Conservation (phyloP, 2,113 vertebrate genomes). For the Oenanthe melanoleuca region DNA sequence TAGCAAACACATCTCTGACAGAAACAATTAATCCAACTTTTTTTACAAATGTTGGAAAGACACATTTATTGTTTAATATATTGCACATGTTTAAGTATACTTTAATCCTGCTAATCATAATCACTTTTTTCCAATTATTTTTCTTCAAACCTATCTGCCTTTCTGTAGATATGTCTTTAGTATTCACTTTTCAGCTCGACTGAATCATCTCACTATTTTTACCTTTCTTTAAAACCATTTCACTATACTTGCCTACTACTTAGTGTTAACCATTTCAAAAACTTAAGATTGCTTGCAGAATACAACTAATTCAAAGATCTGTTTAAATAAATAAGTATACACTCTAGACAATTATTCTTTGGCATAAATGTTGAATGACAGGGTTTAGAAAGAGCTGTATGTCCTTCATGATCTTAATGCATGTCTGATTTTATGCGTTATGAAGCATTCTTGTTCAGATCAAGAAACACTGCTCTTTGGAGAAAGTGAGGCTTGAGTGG, state of each 20-base stretch:
- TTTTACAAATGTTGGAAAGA: background rate
- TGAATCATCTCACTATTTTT: background rate
- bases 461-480: background rate
- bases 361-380: background rate
- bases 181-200: background rate
- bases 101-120: constrained; percentile 12
- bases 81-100: background rate
- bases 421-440: background rate
- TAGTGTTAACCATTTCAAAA: background rate
- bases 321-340: background rate
- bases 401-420: background rate
- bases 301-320: background rate
- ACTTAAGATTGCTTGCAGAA: background rate
- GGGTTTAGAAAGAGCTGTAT: background rate
- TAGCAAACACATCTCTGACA: background rate
- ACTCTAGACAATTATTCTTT: background rate
- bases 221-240: background rate
- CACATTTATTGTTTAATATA: background rate
- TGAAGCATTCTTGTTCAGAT: background rate
- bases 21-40: background rate
- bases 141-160: background rate
- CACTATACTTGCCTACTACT: background rate
- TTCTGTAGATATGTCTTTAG: background rate
- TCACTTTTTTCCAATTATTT: background rate
- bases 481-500: background rate